Evolutionary conservation across 2,888 invertebrate species (phyloP), one percentile per base, ranked within the genome.

Genomic region (Oxycera nigricornis): DNA sequence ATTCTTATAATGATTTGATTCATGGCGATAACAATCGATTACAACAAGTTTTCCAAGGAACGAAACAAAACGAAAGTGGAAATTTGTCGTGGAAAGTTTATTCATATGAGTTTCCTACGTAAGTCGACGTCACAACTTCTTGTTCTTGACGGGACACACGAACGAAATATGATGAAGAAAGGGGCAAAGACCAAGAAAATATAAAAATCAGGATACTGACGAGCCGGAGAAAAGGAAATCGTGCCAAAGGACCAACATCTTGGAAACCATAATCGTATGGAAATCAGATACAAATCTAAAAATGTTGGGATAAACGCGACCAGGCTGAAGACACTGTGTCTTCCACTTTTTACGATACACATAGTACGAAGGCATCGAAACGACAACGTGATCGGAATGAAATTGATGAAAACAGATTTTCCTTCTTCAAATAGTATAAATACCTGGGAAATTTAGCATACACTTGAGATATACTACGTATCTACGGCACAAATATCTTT

Each of bases 401-500:
- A 70, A 52, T 70, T 70, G 70, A 70, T 52, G 70, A 70, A 70
- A 70, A 52, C 52, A 70, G 52, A 70, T 70, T 70, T 70, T 30
- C 31, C 52, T 52, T 20, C 70, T 65, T 65, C 24, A 61, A 61
- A 9, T 14, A 39, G 70, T 6, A 70, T 70, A 70, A 52, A 70
- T 52, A 70, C 52, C 31, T 17, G 41, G 70, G 70, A 52, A 70
- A 31, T 55, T 70, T 70, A 70, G 52, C 70, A 70, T 70, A 70
- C 20, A 52, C 35, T 52, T 65, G 41, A 31, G 61, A 31, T 61
- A 17, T 61, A n/a, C 24, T 41, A 41, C 65, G 65, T 65, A 65
- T 41, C 22, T 39, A 65, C 65, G 39, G 24, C 11, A 39, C 65
- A 26, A 65, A 22, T 35, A 39, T 11, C 6, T n/a, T 7, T 17